Conservation (phyloP, 2,113 vertebrate genomes). For the Epinephelus moara region DNA sequence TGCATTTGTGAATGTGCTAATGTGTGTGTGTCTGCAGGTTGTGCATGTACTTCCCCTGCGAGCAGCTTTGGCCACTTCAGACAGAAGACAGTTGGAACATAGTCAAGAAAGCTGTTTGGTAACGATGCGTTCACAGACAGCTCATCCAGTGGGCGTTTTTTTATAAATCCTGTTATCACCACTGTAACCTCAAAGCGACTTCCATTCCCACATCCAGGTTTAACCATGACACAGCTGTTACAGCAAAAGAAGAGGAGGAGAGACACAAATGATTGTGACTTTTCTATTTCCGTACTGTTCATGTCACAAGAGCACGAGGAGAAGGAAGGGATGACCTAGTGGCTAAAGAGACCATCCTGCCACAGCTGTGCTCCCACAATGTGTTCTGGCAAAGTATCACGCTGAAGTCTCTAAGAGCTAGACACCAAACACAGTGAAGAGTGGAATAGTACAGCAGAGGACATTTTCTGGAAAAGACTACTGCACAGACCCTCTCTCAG, state of each 20-base stretch:
- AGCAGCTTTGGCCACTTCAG: constrained; percentile 33
- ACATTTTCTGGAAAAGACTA: neutral
- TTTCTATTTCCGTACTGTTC: neutral
- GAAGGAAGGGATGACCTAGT: neutral
- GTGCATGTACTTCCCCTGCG: neutral
- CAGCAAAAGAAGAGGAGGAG: constrained; percentile 22
- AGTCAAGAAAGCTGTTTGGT: constrained; percentile 59
- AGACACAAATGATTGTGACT: neutral
- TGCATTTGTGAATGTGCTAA: neutral
- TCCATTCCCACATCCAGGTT: constrained; percentile 67
- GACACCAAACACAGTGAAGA: constrained; percentile 8
- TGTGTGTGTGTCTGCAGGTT: constrained; percentile 19
- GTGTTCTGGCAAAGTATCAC: constrained; percentile 3
- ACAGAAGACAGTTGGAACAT: constrained; percentile 61
- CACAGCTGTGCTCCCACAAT: constrained; percentile 21
- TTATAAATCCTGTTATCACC: constrained; percentile 52
- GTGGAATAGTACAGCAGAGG: neutral
- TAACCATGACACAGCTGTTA: constrained; percentile 46
- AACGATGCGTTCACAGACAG: constrained; percentile 58
- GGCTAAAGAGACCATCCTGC: neutral
- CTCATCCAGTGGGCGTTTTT: constrained; percentile 47
- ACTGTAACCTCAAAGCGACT: constrained; percentile 40
- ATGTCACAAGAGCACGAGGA: neutral
- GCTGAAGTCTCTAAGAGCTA: constrained; percentile 3
- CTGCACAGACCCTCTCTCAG: constrained; percentile 7